phyloP scores from a whole-genome alignment of 2,888 invertebrate species.

The Keiferia lycopersicella region DNA sequence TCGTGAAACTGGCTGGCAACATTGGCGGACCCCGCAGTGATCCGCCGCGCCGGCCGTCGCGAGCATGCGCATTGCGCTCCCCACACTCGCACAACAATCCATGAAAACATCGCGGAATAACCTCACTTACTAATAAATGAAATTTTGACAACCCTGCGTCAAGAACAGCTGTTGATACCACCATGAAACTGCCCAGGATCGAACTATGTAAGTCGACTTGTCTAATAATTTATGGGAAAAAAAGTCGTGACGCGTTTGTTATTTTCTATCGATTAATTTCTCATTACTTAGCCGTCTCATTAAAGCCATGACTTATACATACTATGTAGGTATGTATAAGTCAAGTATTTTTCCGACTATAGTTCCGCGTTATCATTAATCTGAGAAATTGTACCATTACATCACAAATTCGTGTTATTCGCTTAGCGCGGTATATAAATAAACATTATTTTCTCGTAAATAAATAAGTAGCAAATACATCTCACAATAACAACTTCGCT shows the following conservation, averaged over 20 bases:
- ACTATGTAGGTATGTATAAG: too few relatives aligned
- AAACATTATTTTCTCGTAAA: too few relatives aligned
- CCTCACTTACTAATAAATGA: slow-evolving; percentile 7
- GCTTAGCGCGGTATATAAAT: too few relatives aligned
- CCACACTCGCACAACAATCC: slow-evolving; percentile 26
- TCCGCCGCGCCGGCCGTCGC: slow-evolving; percentile 44
- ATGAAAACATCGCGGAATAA: slow-evolving; percentile 45
- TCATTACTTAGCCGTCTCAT: background rate
- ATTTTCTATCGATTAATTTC: slow-evolving; percentile 11
- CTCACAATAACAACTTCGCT: too few relatives aligned
- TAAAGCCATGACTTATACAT: background rate
- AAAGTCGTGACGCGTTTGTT: background rate
- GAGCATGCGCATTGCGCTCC: slow-evolving; percentile 19
- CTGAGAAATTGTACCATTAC: background rate
- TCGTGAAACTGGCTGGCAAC: too few relatives aligned
- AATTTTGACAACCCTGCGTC: background rate
- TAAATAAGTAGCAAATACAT: too few relatives aligned
- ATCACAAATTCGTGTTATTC: too few relatives aligned
- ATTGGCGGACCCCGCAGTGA: slow-evolving; percentile 45
- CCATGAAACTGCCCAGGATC: slow-evolving; percentile 68
- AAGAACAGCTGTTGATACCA: background rate
- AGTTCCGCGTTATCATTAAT: background rate
- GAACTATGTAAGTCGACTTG: slow-evolving; percentile 58
- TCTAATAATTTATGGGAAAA: background rate
- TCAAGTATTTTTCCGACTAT: background rate